Percentiles rank a stretch among this genome's conserved stretches.
phyloP scores from a whole-genome alignment of 2,797 vertebrate genomes.

The Monodelphis domestica region DNA sequence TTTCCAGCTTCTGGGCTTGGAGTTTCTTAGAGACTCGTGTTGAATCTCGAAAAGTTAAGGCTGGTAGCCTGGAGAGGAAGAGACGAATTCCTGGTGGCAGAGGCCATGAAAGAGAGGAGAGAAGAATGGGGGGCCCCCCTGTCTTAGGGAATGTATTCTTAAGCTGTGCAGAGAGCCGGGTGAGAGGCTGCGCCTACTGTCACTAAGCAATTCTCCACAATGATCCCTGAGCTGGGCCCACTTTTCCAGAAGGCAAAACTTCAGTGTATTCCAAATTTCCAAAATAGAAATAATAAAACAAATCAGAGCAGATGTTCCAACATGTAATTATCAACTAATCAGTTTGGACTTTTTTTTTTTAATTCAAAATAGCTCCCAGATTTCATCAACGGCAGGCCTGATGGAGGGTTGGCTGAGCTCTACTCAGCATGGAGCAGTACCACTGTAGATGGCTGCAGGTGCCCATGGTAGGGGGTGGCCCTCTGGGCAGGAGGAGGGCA shows the following conservation, averaged over 20 bases:
- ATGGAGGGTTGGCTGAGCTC: constrained; percentile 14
- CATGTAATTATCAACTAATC: constrained; percentile 78
- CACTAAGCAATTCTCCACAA: neutral
- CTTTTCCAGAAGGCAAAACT: constrained; percentile 75
- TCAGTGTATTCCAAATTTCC: constrained; percentile 68
- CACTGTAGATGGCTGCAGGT: constrained; percentile 25
- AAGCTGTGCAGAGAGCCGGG: constrained; percentile 51
- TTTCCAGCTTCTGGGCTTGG: neutral
- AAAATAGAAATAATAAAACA: constrained; percentile 81
- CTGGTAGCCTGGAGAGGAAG: neutral
- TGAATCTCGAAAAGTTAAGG: neutral
- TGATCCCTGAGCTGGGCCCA: constrained; percentile 44
- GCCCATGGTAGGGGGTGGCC: constrained; percentile 28
- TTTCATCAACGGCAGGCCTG: constrained; percentile 63
- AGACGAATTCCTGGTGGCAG: neutral
- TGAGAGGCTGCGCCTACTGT: constrained; percentile 67
- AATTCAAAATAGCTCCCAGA: constrained; percentile 59
- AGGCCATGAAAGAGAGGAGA: neutral
- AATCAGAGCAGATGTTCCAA: constrained; percentile 81
- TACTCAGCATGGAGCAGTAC: constrained; percentile 1
- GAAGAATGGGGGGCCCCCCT: neutral
- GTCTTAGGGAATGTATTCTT: neutral
- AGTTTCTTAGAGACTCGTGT: neutral
- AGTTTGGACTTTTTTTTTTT: constrained; percentile 72
- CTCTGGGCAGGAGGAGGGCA: neutral